phyloP scores from a whole-genome alignment of 2,888 invertebrate species.

The Cephus pygmeus region DNA sequence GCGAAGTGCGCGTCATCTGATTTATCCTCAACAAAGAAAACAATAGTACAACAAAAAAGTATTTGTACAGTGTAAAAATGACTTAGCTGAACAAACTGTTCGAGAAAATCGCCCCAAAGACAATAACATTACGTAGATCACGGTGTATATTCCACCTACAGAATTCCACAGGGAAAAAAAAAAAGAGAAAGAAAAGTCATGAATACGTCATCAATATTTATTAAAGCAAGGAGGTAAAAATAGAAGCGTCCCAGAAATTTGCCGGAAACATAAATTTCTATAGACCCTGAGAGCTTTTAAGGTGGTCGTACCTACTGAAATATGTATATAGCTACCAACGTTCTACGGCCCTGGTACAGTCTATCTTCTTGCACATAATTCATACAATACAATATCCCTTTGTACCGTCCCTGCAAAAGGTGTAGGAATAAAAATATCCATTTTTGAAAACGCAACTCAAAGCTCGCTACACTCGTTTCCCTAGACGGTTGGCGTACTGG shows the following conservation, averaged over 20 bases:
- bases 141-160: no score
- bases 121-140: no score
- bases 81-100: no score
- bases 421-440: not conserved
- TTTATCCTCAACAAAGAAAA: not conserved
- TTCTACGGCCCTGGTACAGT: not conserved
- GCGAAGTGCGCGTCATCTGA: not conserved
- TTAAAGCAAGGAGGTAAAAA: not conserved
- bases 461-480: no score
- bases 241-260: not conserved
- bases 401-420: not conserved
- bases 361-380: not conserved
- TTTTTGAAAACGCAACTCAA: not conserved
- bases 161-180: no score
- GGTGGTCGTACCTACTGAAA: not conserved
- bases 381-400: not conserved
- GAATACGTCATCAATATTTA: not conserved
- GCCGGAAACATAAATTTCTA: not conserved
- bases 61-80: no score
- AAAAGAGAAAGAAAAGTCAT: not conserved
- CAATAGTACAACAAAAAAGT: not conserved
- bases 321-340: not conserved
- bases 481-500: no score
- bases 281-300: not conserved
- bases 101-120: fast-evolving